Evolutionary conservation across 2,113 vertebrate genomes (phyloP).

Genomic region (Erythrocercus mccallii): DNA sequence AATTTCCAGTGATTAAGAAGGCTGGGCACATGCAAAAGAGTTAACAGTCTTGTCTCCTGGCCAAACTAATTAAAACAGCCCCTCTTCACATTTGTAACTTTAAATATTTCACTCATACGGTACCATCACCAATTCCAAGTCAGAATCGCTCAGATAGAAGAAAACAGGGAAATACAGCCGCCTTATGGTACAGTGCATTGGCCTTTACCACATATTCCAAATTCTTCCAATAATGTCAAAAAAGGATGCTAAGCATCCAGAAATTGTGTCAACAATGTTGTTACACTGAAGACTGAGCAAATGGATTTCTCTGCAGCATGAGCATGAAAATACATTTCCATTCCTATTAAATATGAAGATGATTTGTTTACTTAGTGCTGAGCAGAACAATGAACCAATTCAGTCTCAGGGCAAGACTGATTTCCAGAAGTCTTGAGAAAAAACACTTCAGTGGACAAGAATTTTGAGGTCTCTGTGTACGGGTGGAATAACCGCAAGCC

Average conservation of each 20-base stretch:
- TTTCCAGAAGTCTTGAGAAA: background rate
- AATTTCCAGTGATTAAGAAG: background rate
- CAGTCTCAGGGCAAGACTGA: background rate
- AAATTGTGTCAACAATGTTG: background rate
- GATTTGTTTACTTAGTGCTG: background rate
- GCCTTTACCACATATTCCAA: background rate
- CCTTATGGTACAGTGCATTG: background rate
- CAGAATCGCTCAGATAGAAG: background rate
- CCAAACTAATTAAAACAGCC: background rate
- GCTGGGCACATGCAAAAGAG: background rate
- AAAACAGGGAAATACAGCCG: background rate
- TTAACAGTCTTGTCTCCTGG: background rate
- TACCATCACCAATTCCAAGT: background rate
- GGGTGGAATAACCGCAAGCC: background rate
- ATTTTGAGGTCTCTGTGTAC: background rate
- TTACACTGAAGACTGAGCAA: background rate
- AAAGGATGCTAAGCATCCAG: background rate
- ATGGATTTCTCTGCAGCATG: background rate
- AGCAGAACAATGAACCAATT: background rate
- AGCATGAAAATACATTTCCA: background rate
- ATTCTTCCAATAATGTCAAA: background rate
- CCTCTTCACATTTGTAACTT: background rate
- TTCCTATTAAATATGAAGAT: background rate
- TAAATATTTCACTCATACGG: background rate
- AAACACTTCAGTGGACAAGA: background rate